These are phyloP conservation scores for Leucophenga maculata DNA, from an alignment of 2,888 invertebrate genomes.

Conservation along the genomic window DNA sequence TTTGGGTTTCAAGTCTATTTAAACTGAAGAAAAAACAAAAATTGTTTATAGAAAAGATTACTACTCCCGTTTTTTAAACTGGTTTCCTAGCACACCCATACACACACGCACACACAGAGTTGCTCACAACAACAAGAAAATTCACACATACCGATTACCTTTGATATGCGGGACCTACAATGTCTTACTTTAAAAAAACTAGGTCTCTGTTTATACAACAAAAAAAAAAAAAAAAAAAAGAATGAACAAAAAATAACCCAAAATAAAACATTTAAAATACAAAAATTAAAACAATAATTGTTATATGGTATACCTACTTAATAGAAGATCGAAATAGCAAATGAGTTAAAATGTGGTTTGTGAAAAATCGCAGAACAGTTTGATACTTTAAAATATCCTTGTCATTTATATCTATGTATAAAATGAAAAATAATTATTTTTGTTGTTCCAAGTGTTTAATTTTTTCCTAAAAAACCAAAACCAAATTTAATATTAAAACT, in stretches of 20 bases:
- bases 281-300: conserved; percentile 20
- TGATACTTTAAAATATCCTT: not conserved
- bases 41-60: conserved; percentile 23
- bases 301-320: not conserved
- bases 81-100: conserved; percentile 54
- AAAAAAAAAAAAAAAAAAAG: conserved; percentile 2
- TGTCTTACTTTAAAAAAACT: conserved; percentile 59
- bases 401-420: no score
- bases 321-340: not conserved
- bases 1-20: conserved; percentile 59
- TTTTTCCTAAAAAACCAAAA: no score
- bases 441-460: no score
- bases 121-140: conserved; percentile 26
- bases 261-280: conserved; percentile 18
- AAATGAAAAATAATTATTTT: no score
- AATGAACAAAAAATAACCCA: conserved; percentile 18
- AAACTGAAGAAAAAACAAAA: not conserved
- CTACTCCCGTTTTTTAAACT: conserved; percentile 53
- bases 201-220: not conserved
- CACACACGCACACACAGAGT: conserved; percentile 12
- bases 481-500: not conserved
- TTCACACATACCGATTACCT: conserved; percentile 39
- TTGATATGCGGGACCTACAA: conserved; percentile 65
- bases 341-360: not conserved
- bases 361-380: conserved; percentile 2